A percentile compares a stretch with the other conserved stretches of the same genome.
Evolutionary conservation across 2,888 invertebrate genomes (phyloP).

Genomic region (Melinaea menophilus): DNA sequence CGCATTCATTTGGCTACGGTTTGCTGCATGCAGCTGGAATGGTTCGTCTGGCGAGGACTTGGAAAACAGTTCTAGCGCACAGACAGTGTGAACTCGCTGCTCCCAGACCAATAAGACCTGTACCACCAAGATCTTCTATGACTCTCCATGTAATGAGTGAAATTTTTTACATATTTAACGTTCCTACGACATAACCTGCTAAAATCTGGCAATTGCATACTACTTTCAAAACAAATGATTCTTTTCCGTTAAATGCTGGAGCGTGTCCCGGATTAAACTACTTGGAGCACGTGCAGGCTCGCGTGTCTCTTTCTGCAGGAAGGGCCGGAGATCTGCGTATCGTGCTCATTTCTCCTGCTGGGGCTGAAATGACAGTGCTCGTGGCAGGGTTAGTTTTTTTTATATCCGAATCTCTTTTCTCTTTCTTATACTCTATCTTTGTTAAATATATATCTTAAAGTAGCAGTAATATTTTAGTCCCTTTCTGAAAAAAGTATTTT

Average conservation of each 20-base stretch:
- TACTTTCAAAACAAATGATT: conserved; percentile 11
- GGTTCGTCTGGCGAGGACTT: neutral
- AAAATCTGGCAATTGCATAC: neutral
- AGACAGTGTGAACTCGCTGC: conserved; percentile 92
- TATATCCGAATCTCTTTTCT: no score
- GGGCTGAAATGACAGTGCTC: conserved; percentile 92
- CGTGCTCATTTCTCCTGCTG: conserved; percentile 92
- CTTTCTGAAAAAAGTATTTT: conserved; percentile 37
- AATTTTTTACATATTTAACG: conserved; percentile 7
- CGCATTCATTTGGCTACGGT: conserved; percentile 64
- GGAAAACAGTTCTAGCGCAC: conserved; percentile 86
- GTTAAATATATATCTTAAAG: no score
- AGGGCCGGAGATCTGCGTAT: conserved; percentile 96
- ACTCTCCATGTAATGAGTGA: conserved; percentile 50
- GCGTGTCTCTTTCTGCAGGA: conserved; percentile 91
- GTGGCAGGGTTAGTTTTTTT: conserved; percentile 81
- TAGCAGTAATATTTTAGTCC: no score
- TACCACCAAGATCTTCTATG: conserved; percentile 62
- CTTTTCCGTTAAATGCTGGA: conserved; percentile 83
- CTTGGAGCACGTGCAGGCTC: conserved; percentile 97
- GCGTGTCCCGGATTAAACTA: conserved; percentile 93
- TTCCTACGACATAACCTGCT: conserved; percentile 1
- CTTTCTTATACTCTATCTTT: no score
- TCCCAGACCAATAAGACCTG: conserved; percentile 65
- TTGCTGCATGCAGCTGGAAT: conserved; percentile 3